Base-by-base conservation (phyloP, 1,140 invertebrate genomes). In the Ditylenchus dipsaci region DNA sequence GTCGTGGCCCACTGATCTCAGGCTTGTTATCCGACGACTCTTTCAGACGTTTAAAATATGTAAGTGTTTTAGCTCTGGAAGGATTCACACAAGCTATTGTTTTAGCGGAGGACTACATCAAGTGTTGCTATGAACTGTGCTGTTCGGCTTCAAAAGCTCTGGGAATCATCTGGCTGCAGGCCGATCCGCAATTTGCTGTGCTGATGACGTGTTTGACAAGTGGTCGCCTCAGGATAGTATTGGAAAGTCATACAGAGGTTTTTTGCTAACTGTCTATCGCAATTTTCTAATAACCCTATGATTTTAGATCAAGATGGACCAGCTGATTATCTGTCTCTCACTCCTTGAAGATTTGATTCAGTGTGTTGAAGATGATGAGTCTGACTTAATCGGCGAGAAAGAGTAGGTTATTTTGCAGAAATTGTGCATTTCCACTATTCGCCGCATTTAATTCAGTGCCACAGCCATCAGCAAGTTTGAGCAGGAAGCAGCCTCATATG, bases 31-130 rank as follows among this genome's bases (percentile, higher is more conserved):
- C 29, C 59, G 38, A 26, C 5, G 59, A 30, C 21, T 61, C 3
- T 30, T 61, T 30, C 59, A 61, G n/a, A 61, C 59, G n/a, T 61
- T 61, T 61, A 61, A 61, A n/a, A 30, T 61, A 21, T 29, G 59
- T 61, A 5, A 26, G 59, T 61, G 8, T 33, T 43, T 61, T 61
- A 1, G n/a, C n/a, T 61, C 29, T 61, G 27, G 21, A n/a, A n/a
- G n/a, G n/a, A 5, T 26, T 61, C 3, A 61, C 26, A 7, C 5
- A 61, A 7, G 59, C 21, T 61, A 21, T 19, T 30, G 23, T 26
- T 61, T 61, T 61, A 61, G 59, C 59, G 8, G 29, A 61, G 38
- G 59, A 61, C 8, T 61, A 61, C 38, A 19, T 61, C 19, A 29
- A 26, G 13, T 61, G 8, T 27, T 21, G 19, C 59, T 61, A 26